Conservation (phyloP, 1,140 invertebrate species). For the Armadillidium nasatum region DNA sequence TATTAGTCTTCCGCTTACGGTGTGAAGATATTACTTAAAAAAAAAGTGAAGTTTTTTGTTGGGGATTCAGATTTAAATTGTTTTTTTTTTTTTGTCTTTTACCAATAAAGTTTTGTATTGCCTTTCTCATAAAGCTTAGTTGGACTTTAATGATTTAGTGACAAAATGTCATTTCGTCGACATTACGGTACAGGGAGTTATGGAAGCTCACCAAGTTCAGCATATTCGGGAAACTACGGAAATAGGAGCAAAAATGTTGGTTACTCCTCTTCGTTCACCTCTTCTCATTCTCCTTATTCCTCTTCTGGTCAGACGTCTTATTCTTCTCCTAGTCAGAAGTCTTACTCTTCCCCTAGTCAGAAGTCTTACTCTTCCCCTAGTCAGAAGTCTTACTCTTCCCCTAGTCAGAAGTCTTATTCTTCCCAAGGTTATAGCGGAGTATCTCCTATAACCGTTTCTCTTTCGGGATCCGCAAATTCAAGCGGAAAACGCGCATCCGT, state of each 20-base stretch:
- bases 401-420: not conserved
- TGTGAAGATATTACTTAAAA: too few relatives aligned
- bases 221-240: not conserved
- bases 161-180: not conserved
- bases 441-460: not conserved
- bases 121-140: too few relatives aligned
- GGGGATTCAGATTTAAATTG: too few relatives aligned
- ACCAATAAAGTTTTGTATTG: too few relatives aligned
- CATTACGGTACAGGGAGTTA: not conserved
- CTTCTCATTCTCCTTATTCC: not conserved
- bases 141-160: too few relatives aligned
- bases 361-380: not conserved
- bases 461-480: not conserved
- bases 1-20: too few relatives aligned
- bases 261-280: not conserved
- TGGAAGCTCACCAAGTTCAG: not conserved
- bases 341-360: not conserved
- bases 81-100: too few relatives aligned
- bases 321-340: not conserved
- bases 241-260: not conserved
- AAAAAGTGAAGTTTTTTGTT: too few relatives aligned
- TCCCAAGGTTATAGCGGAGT: not conserved
- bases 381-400: too few relatives aligned
- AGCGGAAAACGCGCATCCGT: not conserved
- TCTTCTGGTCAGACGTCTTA: not conserved